Evolutionary conservation across 2,797 vertebrate genomes (phyloP), one percentile per base, ranked within the genome.

Genomic region (Avahi laniger): DNA sequence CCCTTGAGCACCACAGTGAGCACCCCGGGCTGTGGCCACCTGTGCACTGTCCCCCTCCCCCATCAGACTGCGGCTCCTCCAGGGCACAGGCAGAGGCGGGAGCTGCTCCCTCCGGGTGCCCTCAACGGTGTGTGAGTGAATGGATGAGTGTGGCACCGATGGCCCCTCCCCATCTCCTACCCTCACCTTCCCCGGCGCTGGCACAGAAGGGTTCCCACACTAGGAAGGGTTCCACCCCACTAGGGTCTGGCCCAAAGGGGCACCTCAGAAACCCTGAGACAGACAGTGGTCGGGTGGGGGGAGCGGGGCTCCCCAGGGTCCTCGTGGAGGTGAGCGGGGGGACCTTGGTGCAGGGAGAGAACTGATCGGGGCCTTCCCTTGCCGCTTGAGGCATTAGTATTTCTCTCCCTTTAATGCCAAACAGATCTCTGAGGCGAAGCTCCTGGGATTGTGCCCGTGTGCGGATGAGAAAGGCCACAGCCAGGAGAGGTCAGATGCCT

Each of bases 381-480:
- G 10, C 11, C 11, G 9, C 48, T 22, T 43, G 35, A 43, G 50
- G 20, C 0, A 1, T 9, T 0, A 41, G 26, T 0, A 1, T 9
- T 1, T 38, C 28, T 30, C 33, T 26, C 28, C 57, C 33, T 4
- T 22, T 15, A 4, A 1, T 33, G 7, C 14, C 90, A 73, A 18
- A 24, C 30, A 72, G 26, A 20, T 24, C 35, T 18, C 2, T 24
- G 46, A 48, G 73, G 35, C 0, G 4, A 12, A 18, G 89, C 18
- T 15, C 4, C 57, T 11, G n/a, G 5, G 33, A 17, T 1, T 20
- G 3, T n/a, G 63, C 50, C 70, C 1, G 11, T 63, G 6, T 50
- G 10, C 4, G 13, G 30, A 17, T 10, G 89, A 43, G 28, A 72
- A 46, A 26, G 46, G 35, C 9, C 50, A 15, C 30, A 4, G 6